Base-by-base conservation (phyloP, 2,888 invertebrate genomes). In the Cheilosia variabilis region DNA sequence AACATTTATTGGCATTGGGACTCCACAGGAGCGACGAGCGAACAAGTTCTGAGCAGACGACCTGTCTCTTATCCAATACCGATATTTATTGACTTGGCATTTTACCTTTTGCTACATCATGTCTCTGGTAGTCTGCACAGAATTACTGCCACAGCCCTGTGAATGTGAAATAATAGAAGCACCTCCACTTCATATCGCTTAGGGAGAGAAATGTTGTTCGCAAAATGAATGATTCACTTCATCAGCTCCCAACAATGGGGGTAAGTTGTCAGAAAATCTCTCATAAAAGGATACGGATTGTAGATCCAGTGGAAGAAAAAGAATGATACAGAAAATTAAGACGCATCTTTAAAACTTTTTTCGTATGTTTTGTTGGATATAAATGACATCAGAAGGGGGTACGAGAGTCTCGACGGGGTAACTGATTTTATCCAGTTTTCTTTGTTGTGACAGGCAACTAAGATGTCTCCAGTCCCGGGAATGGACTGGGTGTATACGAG, bases 181-280 rank as follows among this genome's bases (percentile, higher is more conserved):
- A 17, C 10, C 31, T 31, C 13, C 19, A 13, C 19, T 13, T 34
- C 19, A 34, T 17, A 6, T 9, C n/a, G 34, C 13, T 57, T 5
- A 57, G 34, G 37, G 7, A n/a, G 17, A 47, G 17, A 47, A 24
- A 50, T 22, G 22, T 65, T 22, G 7, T 50, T 34, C 22, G 7
- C 34, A 7, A n/a, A 27, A 65, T 52, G n/a, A 37, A 52, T 17
- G 50, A 65, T 52, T 65, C 52, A 52, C 65, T 65, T 50, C 52
- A 37, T 63, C 34, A 15, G 63, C 50, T 31, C 19, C 47, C 13
- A 5, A 24, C 19, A 65, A 37, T 37, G 10, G 10, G 6, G 22
- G 22, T 22, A n/a, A 52, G 50, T 7, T 22, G 52, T 52, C 7
- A 31, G 37, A 41, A n/a, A 3, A 47, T 37, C 24, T 52, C 17